Evolutionary conservation across 92 coral and sea anemone genomes (phyloP).

Genomic region (Palythoa grandiflora): DNA sequence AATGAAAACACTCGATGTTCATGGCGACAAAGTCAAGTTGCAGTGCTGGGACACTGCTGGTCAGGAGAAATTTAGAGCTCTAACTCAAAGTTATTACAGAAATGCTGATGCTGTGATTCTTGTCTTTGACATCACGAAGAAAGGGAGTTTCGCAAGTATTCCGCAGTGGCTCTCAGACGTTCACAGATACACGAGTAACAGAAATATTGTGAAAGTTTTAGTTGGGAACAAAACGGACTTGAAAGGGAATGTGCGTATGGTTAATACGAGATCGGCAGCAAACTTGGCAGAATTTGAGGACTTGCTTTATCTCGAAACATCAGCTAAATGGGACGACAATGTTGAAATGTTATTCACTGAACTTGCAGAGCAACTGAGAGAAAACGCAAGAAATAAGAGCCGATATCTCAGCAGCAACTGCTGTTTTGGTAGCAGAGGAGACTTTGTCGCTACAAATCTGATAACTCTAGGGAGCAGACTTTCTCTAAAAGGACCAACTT

Average conservation of each 20-base stretch:
- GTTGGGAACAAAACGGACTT: conserved; percentile 99
- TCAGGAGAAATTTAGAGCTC: conserved; percentile 88
- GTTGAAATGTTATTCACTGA: conserved; percentile 90
- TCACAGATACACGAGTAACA: conserved; percentile 78
- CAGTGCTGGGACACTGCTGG: conserved; percentile 99
- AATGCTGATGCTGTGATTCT: conserved; percentile 98
- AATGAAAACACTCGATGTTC: conserved; percentile 85
- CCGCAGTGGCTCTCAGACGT: conserved; percentile 98
- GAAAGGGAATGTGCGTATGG: conserved; percentile 87
- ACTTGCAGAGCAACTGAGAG: conserved; percentile 93
- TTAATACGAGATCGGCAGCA: conserved; percentile 94
- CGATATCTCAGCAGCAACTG: conserved; percentile 42
- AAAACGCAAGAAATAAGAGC: conserved; percentile 80
- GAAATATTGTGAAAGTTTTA: conserved; percentile 85
- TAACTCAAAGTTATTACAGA: conserved; percentile 95
- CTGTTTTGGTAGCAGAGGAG: conserved; percentile 46
- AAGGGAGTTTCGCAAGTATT: conserved; percentile 95
- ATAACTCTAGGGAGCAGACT: conserved; percentile 65
- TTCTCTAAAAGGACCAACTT: conserved; percentile 59
- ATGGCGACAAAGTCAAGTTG: conserved; percentile 93
- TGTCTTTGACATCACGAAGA: conserved; percentile 95
- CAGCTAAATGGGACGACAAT: conserved; percentile 98
- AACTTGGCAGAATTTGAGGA: conserved; percentile 98
- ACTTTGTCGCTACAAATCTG: conserved; percentile 54
- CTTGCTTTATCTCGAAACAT: conserved; percentile 91